These are phyloP conservation scores for Atopsyche davidsoni DNA, from an alignment of 1,140 invertebrate species.

Conservation along the genomic window DNA sequence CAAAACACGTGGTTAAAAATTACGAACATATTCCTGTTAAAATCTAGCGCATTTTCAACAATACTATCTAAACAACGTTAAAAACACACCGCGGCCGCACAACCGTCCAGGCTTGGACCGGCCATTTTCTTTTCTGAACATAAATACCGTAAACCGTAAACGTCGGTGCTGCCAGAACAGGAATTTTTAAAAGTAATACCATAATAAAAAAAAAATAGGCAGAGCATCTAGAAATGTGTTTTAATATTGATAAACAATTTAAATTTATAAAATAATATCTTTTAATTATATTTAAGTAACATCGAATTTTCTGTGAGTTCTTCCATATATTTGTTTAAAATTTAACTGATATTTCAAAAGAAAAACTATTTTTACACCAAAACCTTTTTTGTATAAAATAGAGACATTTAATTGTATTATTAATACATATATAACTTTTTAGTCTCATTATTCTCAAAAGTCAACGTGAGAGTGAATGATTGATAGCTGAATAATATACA, in stretches of 20 bases:
- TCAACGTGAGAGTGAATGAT: too few relatives aligned
- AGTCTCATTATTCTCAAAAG: too few relatives aligned
- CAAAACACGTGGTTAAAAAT: background rate
- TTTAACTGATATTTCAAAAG: too few relatives aligned
- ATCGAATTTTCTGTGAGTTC: too few relatives aligned
- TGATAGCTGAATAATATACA: too few relatives aligned
- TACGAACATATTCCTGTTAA: slow-evolving; percentile 9
- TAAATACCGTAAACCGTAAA: slow-evolving; percentile 21
- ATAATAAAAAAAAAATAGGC: background rate
- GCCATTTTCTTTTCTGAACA: slow-evolving; percentile 25
- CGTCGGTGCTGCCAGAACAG: slow-evolving; percentile 11
- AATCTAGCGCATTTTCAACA: slow-evolving; percentile 6
- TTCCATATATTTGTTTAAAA: too few relatives aligned
- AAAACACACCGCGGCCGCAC: slow-evolving; percentile 16
- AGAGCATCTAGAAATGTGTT: background rate
- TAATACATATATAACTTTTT: too few relatives aligned
- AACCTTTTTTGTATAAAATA: too few relatives aligned
- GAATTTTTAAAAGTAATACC: background rate
- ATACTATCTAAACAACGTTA: slow-evolving; percentile 15
- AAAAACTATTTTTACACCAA: too few relatives aligned
- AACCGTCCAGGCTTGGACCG: slow-evolving; percentile 18
- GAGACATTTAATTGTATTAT: too few relatives aligned
- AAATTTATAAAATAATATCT: background rate
- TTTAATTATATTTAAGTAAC: too few relatives aligned
- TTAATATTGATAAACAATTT: background rate